phyloP scores from a whole-genome alignment of 2,113 vertebrate genomes.

The Poeciliopsis retropinna region DNA sequence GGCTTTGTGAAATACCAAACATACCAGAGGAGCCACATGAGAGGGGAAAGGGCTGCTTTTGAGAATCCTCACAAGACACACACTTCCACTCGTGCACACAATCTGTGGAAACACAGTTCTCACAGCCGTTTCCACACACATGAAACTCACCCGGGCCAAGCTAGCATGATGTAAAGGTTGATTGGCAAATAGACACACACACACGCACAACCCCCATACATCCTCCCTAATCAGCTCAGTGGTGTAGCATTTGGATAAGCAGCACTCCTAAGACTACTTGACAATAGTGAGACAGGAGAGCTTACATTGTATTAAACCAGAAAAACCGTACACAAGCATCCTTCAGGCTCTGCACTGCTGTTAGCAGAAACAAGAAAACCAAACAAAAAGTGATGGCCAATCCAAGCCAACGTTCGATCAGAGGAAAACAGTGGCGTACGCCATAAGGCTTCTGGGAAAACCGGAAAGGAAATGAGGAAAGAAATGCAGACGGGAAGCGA shows the following conservation, averaged over 20 bases:
- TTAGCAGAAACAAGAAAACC: conserved; percentile 24
- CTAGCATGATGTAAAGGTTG: conserved; percentile 42
- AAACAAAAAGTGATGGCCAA: not conserved
- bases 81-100: conserved; percentile 11
- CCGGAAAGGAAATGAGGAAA: not conserved
- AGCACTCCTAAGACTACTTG: conserved; percentile 60
- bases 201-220: conserved; percentile 5
- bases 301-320: conserved; percentile 73
- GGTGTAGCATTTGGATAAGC: conserved; percentile 68
- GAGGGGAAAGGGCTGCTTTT: conserved; percentile 69
- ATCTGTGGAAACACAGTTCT: conserved; percentile 30
- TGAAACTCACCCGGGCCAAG: conserved; percentile 15
- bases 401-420: not conserved
- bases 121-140: conserved; percentile 48
- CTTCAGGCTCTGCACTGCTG: conserved; percentile 54
- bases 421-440: not conserved
- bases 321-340: conserved; percentile 65
- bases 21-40: conserved; percentile 80
- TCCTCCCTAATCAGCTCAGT: conserved; percentile 69
- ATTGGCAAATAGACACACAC: conserved; percentile 35
- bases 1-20: conserved; percentile 80
- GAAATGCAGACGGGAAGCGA: not conserved
- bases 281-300: conserved; percentile 72
- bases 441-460: not conserved
- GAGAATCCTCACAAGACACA: conserved; percentile 67